phyloP scores from a whole-genome alignment of 2,888 invertebrate species.

The Drosophila crucigera region DNA sequence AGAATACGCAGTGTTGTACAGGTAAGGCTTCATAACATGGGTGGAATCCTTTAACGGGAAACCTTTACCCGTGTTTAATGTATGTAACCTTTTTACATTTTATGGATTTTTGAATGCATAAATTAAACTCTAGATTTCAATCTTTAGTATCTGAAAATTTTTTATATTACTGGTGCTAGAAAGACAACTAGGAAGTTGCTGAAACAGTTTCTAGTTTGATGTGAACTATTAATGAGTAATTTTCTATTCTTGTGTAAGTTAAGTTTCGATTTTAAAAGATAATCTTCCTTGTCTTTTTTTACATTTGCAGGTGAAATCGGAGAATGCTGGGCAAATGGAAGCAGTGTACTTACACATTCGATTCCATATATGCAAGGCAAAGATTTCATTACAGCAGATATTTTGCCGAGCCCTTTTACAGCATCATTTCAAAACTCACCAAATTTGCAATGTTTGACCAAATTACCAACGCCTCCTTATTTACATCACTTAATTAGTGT shows the following conservation, averaged over 20 bases:
- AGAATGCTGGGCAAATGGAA: slow-evolving; percentile 21
- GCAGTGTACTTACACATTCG: slow-evolving; percentile 2
- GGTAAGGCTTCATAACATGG: neutral
- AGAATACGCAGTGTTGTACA: neutral
- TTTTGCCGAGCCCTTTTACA: slow-evolving; percentile 1
- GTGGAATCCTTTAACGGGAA: neutral
- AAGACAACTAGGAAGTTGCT: neutral
- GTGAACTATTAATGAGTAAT: neutral
- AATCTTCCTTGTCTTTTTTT: neutral
- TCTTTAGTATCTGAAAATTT: neutral
- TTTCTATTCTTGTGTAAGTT: neutral
- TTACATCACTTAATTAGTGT: slow-evolving; percentile 86
- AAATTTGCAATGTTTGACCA: slow-evolving; percentile 72
- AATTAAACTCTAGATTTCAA: neutral
- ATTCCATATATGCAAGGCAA: slow-evolving; percentile 25
- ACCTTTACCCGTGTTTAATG: neutral
- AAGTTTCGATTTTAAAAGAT: neutral
- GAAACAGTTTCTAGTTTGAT: neutral
- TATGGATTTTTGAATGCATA: neutral
- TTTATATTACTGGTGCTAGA: neutral
- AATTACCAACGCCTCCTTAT: slow-evolving; percentile 84
- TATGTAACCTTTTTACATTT: neutral
- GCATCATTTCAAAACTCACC: neutral
- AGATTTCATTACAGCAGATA: slow-evolving; percentile 13
- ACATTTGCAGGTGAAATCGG: slow-evolving; percentile 27